Evolutionary conservation across 2,113 vertebrate genomes (phyloP), one percentile per base, ranked within the genome.

Genomic region (Pitta sordida): DNA sequence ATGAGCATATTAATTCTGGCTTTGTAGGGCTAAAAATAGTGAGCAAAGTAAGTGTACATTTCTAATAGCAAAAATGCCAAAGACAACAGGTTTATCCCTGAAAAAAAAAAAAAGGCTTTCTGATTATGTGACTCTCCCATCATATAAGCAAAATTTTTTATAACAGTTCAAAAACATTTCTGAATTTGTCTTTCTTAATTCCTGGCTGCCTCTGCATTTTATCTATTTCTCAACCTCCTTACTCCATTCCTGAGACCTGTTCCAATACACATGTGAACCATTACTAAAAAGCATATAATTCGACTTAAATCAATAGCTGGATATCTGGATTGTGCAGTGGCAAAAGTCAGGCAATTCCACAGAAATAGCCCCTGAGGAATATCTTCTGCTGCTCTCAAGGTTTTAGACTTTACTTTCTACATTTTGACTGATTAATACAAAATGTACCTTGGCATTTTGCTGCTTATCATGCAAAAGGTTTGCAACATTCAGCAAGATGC

Each of bases 361-460:
- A 93, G 91, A 95, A 95, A 77, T 4, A 88, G 91, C 90, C 95
- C 96, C 95, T 85, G 58, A 96, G 97, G 96, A 97, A 97, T 97
- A 98, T 93, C 92, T 78, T 96, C 76, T 46, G 94, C 93, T 96
- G 83, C 96, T 97, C 91, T 92, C 2, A 37, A 94, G 93, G 92
- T 91, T 97, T 97, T 94, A 95, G 84, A 90, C 96, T 95, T 91
- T 93, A 91, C 90, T 93, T 97, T 91, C 93, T 96, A 91, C 93
- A 84, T 97, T 97, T 97, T 98, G 97, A 98, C 97, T 98, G 98
- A 98, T 98, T 97, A 98, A 97, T 91, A 95, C 83, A 91, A 97
- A 97, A 97, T 96, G 75, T 69, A 96, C 92, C 81, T 96, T 97
- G 97, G 92, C 97, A 92, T 94, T 91, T 95, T 97, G 90, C 96